Conservation (phyloP, 92 coral and sea anemone species). For the Umimayanthus kanabou region DNA sequence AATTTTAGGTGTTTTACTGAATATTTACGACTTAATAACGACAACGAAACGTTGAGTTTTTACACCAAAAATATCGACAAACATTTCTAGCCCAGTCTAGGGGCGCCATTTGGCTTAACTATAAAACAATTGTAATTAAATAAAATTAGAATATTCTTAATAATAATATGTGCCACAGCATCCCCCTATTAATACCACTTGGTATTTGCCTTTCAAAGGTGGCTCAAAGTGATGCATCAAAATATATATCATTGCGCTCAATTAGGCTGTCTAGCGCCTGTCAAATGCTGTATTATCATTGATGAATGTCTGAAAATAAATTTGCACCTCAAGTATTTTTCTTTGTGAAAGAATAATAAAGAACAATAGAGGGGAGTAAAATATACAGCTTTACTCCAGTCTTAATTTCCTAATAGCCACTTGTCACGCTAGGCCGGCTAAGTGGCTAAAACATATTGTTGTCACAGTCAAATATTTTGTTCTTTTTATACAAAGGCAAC, state of each 20-base stretch:
- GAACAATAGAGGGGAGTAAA: conserved; percentile 8
- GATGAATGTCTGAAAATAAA: conserved; percentile 13
- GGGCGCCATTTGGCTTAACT: neutral
- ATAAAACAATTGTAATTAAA: neutral
- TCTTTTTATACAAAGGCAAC: conserved; percentile 8
- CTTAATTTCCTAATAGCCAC: neutral
- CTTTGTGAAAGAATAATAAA: conserved; percentile 1
- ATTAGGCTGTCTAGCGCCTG: conserved; percentile 18
- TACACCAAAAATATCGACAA: neutral
- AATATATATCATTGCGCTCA: neutral
- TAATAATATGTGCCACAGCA: neutral
- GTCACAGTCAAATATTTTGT: conserved; percentile 17
- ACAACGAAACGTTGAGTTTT: neutral
- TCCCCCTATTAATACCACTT: neutral
- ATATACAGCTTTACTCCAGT: conserved; percentile 12
- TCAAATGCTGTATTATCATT: neutral
- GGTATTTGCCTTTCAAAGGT: neutral
- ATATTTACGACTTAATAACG: neutral
- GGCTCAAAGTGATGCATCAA: neutral
- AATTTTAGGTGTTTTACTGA: neutral
- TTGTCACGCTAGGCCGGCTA: conserved; percentile 38
- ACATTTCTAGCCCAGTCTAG: neutral
- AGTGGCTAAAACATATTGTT: conserved; percentile 2
- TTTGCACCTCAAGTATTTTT: conserved; percentile 18
- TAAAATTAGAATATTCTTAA: conserved; percentile 3